A percentile compares a stretch with the other conserved stretches of the same genome.
Conservation (phyloP, 2,797 vertebrate genomes). For the Protonibea diacanthus region DNA sequence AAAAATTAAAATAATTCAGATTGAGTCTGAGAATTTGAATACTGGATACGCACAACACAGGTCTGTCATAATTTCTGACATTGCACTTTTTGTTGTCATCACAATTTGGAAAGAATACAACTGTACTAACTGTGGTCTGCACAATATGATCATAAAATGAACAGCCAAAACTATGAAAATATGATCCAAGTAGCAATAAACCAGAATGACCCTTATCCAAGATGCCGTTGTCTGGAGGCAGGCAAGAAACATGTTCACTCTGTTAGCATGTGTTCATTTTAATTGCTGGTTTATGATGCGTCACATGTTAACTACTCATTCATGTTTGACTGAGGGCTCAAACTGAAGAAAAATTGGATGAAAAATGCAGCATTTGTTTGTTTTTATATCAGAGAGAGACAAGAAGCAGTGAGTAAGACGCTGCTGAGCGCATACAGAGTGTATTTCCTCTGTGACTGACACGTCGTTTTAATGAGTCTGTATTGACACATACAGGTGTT, state of each 20-base stretch:
- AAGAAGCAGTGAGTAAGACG: neutral
- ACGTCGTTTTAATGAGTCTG: neutral
- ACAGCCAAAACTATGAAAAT: neutral
- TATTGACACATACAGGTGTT: neutral
- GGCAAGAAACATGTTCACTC: neutral
- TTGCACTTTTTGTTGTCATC: neutral
- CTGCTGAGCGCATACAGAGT: too few relatives aligned
- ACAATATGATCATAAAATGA: neutral
- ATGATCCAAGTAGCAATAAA: neutral
- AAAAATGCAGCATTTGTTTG: neutral
- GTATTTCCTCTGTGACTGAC: neutral
- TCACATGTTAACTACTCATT: neutral
- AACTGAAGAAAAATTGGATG: neutral
- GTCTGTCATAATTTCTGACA: too few relatives aligned
- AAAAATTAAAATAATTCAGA: too few relatives aligned
- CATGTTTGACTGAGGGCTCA: neutral
- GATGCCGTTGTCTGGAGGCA: neutral
- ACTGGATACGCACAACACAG: too few relatives aligned
- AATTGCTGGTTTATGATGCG: too few relatives aligned
- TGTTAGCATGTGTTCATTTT: neutral
- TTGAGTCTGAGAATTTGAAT: too few relatives aligned
- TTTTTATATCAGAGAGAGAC: neutral
- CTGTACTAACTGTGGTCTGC: neutral
- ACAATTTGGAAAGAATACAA: neutral
- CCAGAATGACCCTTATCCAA: neutral